Evolutionary conservation across 2,113 vertebrate species (phyloP).

Genomic region (Octodon degus): DNA sequence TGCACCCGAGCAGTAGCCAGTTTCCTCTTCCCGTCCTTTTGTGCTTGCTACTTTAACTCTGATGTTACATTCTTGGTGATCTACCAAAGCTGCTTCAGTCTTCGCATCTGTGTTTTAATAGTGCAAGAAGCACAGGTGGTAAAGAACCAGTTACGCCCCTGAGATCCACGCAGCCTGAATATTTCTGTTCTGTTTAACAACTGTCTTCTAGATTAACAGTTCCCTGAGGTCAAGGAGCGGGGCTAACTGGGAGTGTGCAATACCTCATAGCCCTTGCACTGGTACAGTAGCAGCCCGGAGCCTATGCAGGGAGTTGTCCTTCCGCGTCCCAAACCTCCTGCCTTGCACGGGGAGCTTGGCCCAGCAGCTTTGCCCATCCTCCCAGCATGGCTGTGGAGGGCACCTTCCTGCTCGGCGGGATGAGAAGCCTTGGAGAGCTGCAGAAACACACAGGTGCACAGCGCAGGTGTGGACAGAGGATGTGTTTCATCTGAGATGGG

Average conservation of each 20-base stretch:
- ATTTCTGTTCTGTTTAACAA: neutral
- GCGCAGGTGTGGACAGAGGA: neutral
- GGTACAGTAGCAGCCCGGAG: neutral
- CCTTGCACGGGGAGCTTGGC: neutral
- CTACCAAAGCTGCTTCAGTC: neutral
- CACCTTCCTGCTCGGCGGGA: neutral
- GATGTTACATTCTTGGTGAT: neutral
- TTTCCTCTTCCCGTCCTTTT: neutral
- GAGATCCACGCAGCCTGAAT: neutral
- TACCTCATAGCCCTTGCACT: neutral
- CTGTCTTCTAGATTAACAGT: neutral
- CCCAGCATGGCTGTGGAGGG: neutral
- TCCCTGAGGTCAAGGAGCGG: neutral
- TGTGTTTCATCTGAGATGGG: neutral
- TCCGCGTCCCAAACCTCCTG: neutral
- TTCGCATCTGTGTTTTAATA: neutral
- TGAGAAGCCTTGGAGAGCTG: neutral
- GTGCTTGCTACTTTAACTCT: neutral
- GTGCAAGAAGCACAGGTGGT: neutral
- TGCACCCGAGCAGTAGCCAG: neutral
- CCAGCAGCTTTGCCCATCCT: neutral
- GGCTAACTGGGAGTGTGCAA: neutral
- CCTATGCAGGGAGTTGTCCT: neutral
- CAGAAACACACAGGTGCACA: neutral
- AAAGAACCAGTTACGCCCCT: neutral